Evolutionary conservation across 1,140 invertebrate genomes (phyloP).

Genomic region (Apis cerana): DNA sequence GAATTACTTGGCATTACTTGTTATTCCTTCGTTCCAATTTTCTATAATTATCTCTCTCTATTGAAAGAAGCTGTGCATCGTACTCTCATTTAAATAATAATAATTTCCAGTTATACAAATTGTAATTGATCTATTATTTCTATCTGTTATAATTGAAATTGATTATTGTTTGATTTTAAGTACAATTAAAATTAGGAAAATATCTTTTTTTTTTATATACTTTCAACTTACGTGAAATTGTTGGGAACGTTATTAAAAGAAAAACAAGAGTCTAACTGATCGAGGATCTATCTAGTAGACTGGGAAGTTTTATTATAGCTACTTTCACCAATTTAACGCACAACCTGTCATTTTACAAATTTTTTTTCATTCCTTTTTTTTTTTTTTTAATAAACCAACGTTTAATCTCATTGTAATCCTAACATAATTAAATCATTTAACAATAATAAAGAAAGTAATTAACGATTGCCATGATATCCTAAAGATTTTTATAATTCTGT

Average conservation of each 20-base stretch:
- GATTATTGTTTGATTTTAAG: too few species aligned
- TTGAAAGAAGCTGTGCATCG: neutral
- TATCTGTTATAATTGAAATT: too few species aligned
- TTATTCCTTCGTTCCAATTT: conserved; percentile 3
- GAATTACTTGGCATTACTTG: conserved; percentile 28
- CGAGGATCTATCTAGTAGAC: conserved; percentile 5
- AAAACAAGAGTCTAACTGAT: neutral
- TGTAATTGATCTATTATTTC: too few species aligned
- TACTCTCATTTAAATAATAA: too few species aligned
- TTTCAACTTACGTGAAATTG: neutral
- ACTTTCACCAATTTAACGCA: conserved; percentile 57
- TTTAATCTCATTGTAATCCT: conserved; percentile 14
- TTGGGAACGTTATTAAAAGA: neutral
- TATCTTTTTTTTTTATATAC: neutral
- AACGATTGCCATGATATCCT: too few species aligned
- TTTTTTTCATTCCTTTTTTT: neutral
- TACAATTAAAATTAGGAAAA: too few species aligned
- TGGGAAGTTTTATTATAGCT: conserved; percentile 33
- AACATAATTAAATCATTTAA: neutral
- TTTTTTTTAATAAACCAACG: neutral
- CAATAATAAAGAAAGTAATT: neutral
- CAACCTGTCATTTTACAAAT: conserved; percentile 24
- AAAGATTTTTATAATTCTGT: neutral
- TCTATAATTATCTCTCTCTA: neutral
- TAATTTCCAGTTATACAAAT: too few species aligned